These are phyloP conservation scores for Eulacestoma nigropectus DNA, from an alignment of 2,113 vertebrate species.

Conservation along the genomic window DNA sequence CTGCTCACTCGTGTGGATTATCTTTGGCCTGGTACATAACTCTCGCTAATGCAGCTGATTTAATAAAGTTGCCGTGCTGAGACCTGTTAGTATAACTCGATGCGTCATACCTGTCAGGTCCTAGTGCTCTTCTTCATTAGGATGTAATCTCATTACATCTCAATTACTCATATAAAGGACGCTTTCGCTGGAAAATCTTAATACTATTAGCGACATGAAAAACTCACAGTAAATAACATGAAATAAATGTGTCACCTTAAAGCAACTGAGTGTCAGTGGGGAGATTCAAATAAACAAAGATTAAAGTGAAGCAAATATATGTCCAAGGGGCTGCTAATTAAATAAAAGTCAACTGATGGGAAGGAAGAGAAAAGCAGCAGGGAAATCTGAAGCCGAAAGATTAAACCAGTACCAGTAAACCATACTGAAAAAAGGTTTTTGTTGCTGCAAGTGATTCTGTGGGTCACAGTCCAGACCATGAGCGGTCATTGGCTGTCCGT, in stretches of 20 bases:
- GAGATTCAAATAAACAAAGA: conserved; percentile 68
- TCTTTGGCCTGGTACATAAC: conserved; percentile 51
- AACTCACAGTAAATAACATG: conserved; percentile 75
- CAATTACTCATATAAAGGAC: conserved; percentile 75
- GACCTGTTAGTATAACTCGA: conserved; percentile 71
- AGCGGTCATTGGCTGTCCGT: conserved; percentile 78
- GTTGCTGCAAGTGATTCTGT: conserved; percentile 61
- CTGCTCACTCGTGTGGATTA: neutral
- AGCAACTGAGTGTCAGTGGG: conserved; percentile 61
- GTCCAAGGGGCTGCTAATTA: conserved; percentile 61
- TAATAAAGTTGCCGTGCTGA: conserved; percentile 47
- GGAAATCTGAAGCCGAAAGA: conserved; percentile 60
- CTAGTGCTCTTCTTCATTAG: conserved; percentile 75
- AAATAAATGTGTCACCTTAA: conserved; percentile 67
- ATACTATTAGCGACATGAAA: conserved; percentile 72
- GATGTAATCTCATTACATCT: conserved; percentile 75
- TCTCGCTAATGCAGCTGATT: conserved; percentile 53
- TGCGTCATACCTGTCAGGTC: conserved; percentile 71
- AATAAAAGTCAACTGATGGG: conserved; percentile 69
- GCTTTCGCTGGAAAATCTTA: conserved; percentile 77
- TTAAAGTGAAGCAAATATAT: conserved; percentile 66
- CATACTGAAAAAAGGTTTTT: conserved; percentile 52
- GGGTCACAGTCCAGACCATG: conserved; percentile 77
- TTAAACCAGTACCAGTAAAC: conserved; percentile 60
- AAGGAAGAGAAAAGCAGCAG: conserved; percentile 58